Conservation (phyloP, 2,888 invertebrate genomes). For the Leptogaster cylindrica region DNA sequence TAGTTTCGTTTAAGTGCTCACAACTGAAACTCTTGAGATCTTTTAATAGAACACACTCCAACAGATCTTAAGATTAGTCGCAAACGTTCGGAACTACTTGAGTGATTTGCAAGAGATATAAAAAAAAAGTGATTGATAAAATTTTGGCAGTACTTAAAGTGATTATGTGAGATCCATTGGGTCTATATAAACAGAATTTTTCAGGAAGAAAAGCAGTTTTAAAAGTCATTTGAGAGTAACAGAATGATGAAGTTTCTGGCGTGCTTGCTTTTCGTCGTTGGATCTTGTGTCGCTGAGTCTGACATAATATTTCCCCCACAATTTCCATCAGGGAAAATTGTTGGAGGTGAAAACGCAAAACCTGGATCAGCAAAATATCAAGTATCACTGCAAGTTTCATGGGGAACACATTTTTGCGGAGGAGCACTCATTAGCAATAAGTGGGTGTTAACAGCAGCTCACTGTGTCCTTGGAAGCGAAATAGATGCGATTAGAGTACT, state of each 20-base stretch:
- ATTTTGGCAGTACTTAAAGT: too few species aligned
- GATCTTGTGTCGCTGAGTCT: conserved; percentile 27
- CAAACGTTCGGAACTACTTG: too few species aligned
- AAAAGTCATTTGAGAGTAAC: background rate
- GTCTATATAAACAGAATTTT: too few species aligned
- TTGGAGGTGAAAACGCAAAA: conserved; percentile 42
- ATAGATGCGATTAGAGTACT: conserved; percentile 52
- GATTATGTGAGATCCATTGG: too few species aligned
- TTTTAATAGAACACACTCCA: too few species aligned
- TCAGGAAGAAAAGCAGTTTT: too few species aligned
- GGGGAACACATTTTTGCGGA: conserved; percentile 58
- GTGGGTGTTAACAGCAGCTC: conserved; percentile 57
- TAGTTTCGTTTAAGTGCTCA: too few species aligned
- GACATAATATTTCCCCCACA: conserved; percentile 37
- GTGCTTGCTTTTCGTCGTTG: conserved; percentile 4
- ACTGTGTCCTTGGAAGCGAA: conserved; percentile 55
- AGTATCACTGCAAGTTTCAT: conserved; percentile 55
- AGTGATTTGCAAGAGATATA: too few species aligned
- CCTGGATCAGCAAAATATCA: conserved; percentile 53
- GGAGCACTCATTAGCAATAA: conserved; percentile 55
- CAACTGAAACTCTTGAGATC: too few species aligned
- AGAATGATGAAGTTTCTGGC: conserved; percentile 2
- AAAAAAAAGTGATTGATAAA: too few species aligned
- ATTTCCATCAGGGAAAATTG: conserved; percentile 24
- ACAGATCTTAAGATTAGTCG: too few species aligned